phyloP scores from a whole-genome alignment of 1,140 invertebrate genomes.

The Rhyacophila brunnea region DNA sequence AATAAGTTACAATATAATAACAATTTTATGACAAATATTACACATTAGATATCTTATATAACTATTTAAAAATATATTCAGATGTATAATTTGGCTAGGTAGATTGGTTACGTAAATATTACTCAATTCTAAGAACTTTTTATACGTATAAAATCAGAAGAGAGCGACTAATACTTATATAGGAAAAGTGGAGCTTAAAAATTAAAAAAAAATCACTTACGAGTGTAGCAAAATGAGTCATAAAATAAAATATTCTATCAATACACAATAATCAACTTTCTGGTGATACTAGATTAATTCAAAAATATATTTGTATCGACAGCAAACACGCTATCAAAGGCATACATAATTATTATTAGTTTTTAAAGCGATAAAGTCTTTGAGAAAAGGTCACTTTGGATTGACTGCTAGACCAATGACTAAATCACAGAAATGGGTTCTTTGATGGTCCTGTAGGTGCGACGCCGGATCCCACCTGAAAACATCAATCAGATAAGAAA shows the following conservation, averaged over 20 bases:
- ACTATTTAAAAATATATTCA: constrained; percentile 18
- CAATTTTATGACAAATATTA: constrained; percentile 20
- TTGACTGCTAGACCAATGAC: constrained; percentile 5
- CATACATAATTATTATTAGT: constrained; percentile 12
- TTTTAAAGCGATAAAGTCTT: constrained; percentile 32
- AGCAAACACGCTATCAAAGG: constrained; percentile 21
- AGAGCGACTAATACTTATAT: constrained; percentile 30
- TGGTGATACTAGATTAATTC: constrained; percentile 23
- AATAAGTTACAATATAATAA: constrained; percentile 18
- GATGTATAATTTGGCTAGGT: constrained; percentile 18
- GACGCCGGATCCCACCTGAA: constrained; percentile 26
- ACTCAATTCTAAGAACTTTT: constrained; percentile 36
- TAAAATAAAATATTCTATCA: constrained; percentile 11
- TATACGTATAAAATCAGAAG: constrained; percentile 18
- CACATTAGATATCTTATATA: constrained; percentile 1
- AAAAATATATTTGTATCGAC: constrained; percentile 23
- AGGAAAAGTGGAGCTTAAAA: constrained; percentile 1
- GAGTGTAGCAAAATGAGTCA: constrained; percentile 17
- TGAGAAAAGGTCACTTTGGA: constrained; percentile 33
- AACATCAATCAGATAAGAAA: too few relatives aligned
- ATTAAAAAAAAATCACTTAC: constrained; percentile 23
- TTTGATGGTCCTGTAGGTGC: constrained; percentile 28
- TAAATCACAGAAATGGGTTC: constrained; percentile 35
- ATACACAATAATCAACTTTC: constrained; percentile 16
- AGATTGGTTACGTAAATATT: constrained; percentile 10